phyloP scores from a whole-genome alignment of 2,797 vertebrate genomes.

The Hapalemur alaotrensis region DNA sequence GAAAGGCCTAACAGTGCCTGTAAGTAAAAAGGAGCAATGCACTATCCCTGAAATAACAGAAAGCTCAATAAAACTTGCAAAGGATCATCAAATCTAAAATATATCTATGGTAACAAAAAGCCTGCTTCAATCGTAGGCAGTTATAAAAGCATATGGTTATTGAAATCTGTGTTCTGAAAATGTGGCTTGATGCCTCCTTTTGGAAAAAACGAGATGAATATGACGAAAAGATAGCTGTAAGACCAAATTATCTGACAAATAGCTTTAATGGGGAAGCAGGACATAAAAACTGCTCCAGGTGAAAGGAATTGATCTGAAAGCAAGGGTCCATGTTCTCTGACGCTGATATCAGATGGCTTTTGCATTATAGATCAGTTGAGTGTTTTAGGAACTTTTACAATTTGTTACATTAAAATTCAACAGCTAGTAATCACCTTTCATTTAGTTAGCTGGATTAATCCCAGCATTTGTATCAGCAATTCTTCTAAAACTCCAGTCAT shows the following conservation, averaged over 20 bases:
- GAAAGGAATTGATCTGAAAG: background rate
- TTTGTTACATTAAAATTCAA: background rate
- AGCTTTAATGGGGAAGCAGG: background rate
- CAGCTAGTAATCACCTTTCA: background rate
- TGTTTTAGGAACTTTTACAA: background rate
- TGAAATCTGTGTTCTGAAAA: background rate
- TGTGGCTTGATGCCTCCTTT: background rate
- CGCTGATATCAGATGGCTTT: background rate
- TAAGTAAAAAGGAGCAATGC: background rate
- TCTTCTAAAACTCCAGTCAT: background rate
- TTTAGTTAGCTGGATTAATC: background rate
- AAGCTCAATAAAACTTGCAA: background rate
- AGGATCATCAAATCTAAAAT: background rate
- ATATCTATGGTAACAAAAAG: background rate
- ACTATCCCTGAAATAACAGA: background rate
- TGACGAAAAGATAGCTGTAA: conserved; percentile 4
- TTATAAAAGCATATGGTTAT: background rate
- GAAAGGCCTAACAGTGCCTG: background rate
- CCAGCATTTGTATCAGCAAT: background rate
- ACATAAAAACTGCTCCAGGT: background rate
- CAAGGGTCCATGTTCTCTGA: background rate
- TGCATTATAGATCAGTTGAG: background rate
- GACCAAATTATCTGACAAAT: background rate
- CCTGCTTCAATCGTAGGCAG: background rate
- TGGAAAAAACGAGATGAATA: background rate